Evolutionary conservation across 2,888 invertebrate genomes (phyloP).

Genomic region (Cepaea hortensis): DNA sequence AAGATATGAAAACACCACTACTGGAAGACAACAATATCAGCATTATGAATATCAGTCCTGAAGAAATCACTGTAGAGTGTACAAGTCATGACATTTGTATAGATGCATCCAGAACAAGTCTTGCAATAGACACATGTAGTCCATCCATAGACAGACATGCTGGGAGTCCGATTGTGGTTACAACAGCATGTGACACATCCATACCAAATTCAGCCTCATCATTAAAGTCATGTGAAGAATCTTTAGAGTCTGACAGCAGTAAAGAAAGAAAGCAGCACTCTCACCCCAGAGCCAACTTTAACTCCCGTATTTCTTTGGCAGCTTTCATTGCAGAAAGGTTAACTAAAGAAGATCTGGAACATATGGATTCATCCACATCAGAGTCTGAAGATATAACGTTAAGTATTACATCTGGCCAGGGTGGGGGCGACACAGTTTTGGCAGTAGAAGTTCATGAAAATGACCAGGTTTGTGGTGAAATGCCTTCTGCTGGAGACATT

Average conservation of each 20-base stretch:
- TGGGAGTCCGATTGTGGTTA: too few species aligned
- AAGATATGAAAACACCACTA: not conserved
- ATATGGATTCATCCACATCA: not conserved
- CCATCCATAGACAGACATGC: too few species aligned
- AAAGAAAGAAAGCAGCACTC: not conserved
- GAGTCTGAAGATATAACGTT: not conserved
- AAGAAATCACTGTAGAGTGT: not conserved
- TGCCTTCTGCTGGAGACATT: not conserved
- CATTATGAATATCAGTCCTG: not conserved
- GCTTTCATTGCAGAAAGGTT: conserved; percentile 45
- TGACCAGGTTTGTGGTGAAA: not conserved
- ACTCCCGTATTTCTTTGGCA: conserved; percentile 32
- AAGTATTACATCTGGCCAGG: not conserved
- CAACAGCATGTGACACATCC: not conserved
- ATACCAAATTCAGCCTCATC: not conserved
- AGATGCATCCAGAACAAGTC: too few species aligned
- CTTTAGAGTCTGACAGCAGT: not conserved
- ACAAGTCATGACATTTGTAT: too few species aligned
- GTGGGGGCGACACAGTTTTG: not conserved
- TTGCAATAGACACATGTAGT: too few species aligned
- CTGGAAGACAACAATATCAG: too few species aligned
- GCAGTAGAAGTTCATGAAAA: not conserved
- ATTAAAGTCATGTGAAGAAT: not conserved
- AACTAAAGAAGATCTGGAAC: conserved; percentile 18
- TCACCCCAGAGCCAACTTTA: not conserved